Evolutionary conservation across 2,113 vertebrate genomes (phyloP).

Genomic region (Sialia sialis): DNA sequence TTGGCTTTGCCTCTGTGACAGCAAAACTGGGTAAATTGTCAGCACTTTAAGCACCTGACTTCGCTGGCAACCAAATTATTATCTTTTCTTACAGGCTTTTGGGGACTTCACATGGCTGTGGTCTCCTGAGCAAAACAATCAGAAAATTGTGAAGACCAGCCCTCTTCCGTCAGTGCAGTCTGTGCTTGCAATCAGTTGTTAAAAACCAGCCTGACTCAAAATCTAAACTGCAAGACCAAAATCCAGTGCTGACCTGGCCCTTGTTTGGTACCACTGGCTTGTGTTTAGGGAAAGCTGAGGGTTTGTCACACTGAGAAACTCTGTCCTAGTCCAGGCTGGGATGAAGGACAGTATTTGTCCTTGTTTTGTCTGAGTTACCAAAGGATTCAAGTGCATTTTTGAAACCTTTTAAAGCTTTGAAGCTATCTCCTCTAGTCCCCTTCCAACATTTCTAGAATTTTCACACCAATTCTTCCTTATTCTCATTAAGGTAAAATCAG

Average conservation of each 20-base stretch:
- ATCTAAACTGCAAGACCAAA: neutral
- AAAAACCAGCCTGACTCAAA: neutral
- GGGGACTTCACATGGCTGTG: no score
- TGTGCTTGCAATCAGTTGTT: neutral
- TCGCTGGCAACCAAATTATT: neutral
- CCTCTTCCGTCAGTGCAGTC: neutral
- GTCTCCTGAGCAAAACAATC: neutral
- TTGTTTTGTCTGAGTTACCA: neutral
- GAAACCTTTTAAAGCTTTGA: neutral
- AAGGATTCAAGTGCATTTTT: neutral
- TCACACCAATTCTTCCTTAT: neutral
- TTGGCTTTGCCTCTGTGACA: neutral
- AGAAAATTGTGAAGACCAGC: neutral
- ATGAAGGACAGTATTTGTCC: neutral
- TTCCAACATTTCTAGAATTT: neutral
- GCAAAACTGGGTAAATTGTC: neutral
- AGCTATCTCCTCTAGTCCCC: neutral
- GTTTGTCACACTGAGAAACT: neutral
- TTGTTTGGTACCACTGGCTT: fast-evolving
- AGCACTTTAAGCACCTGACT: neutral
- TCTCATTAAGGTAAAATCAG: neutral
- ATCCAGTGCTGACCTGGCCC: neutral
- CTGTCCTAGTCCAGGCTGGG: neutral
- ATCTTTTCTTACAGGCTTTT: neutral
- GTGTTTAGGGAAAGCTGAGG: neutral